phyloP scores from a whole-genome alignment of 2,113 vertebrate species.

The Nesospiza acunhae region DNA sequence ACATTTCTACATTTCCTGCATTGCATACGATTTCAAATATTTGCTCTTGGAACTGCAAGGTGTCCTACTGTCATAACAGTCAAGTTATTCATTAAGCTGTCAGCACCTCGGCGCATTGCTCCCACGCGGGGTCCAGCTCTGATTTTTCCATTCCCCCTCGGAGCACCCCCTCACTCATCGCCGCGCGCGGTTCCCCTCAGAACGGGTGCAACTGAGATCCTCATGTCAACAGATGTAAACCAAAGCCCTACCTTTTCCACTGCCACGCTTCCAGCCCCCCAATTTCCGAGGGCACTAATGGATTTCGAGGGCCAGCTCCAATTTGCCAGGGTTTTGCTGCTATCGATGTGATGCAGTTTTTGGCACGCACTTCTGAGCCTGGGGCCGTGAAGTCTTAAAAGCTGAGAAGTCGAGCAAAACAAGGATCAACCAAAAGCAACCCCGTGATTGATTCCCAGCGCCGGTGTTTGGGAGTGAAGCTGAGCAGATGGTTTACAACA shows the following conservation, averaged over 20 bases:
- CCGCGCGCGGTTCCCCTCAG: slow-evolving; percentile 71
- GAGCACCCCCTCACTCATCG: slow-evolving; percentile 78
- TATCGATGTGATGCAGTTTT: slow-evolving; percentile 68
- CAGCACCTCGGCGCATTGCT: slow-evolving; percentile 76
- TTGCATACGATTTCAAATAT: slow-evolving; percentile 81
- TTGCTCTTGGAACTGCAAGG: slow-evolving; percentile 81
- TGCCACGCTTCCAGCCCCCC: slow-evolving; percentile 53
- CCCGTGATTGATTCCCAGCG: slow-evolving; percentile 66
- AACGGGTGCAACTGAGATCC: slow-evolving; percentile 75
- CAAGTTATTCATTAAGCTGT: slow-evolving; percentile 86
- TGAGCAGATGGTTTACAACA: slow-evolving; percentile 62
- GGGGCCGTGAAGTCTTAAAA: slow-evolving; percentile 35
- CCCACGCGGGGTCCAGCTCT: slow-evolving; percentile 71
- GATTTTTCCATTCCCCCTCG: slow-evolving; percentile 74
- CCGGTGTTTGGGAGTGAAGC: slow-evolving; percentile 57
- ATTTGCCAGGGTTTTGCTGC: slow-evolving; percentile 55
- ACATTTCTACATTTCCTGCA: slow-evolving; percentile 76
- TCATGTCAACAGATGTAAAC: slow-evolving; percentile 79
- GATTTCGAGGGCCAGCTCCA: slow-evolving; percentile 59
- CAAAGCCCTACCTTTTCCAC: slow-evolving; percentile 65
- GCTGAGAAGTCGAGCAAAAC: slow-evolving; percentile 62
- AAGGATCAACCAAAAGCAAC: slow-evolving; percentile 49
- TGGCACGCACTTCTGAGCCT: slow-evolving; percentile 74
- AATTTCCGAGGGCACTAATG: slow-evolving; percentile 74
- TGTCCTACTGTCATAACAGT: slow-evolving; percentile 85